Evolutionary conservation across 2,113 vertebrate species (phyloP), one percentile per base, ranked within the genome.

Genomic region (Acanthochromis polyacanthus): DNA sequence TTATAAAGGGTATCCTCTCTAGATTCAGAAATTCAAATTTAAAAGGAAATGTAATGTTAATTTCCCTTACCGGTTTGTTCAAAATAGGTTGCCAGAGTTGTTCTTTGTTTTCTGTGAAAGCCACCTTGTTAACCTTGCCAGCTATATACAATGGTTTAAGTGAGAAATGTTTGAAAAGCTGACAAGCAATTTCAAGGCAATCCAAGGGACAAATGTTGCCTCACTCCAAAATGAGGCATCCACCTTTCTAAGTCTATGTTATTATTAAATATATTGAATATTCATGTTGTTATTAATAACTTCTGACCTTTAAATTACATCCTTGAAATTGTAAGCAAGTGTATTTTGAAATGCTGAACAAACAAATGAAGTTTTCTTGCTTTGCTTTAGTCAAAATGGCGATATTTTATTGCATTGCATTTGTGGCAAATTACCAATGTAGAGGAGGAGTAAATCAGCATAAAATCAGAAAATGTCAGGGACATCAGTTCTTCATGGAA

Each of bases 41-140:
- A 10, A 53, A 64, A 59, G n/a, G 48, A 15, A 51, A 57, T 15
- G 56, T 30, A 51, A 64, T 1, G 38, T 46, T 57, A 1, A 57
- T 69, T 64, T 59, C 17, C 3, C 0, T 63, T 43, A 51, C n/a
- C 2, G 23, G 2, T 70, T 70, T 61, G 15, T 32, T 61, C 16
- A 52, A 75, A 79, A 69, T 16, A 46, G 45, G 19, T 43, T 50
- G 22, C 70, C 59, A 58, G 53, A 45, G 51, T 30, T 65, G 60
- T 58, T 20, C 43, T 68, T 73, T 73, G 16, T 57, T 62, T 77
- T 45, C 20, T 3, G 36, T 51, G 17, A 17, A 67, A 57, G 50
- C 23, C 45, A 30, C 17, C 43, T 9, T 7, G 36, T 52, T 75
- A 52, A 75, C 65, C 52, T 64, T 64, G 71, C 40, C 23, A 30